Evolutionary conservation across 2,113 vertebrate species (phyloP).

Genomic region (Rattus rattus): DNA sequence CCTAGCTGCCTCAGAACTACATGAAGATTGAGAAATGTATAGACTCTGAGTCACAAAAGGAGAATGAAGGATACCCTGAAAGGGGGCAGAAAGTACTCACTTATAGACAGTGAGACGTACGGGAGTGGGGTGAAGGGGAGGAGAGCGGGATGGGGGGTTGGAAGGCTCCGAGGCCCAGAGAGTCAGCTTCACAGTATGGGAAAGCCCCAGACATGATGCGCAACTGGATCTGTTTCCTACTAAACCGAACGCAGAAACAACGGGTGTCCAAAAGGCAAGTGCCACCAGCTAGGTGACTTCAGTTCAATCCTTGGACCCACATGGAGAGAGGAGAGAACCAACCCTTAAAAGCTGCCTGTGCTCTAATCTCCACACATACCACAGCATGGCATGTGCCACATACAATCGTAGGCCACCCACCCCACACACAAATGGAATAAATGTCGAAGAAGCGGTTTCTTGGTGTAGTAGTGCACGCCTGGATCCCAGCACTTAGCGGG

Average conservation of each 20-base stretch:
- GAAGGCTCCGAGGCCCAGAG: neutral
- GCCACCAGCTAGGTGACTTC: no score
- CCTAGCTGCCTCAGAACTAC: neutral
- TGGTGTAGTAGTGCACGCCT: neutral
- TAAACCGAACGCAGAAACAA: neutral
- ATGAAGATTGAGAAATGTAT: neutral
- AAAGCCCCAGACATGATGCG: neutral
- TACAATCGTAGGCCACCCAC: neutral
- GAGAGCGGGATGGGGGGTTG: accelerated
- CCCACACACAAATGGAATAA: neutral
- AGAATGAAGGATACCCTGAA: neutral
- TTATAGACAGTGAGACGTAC: neutral
- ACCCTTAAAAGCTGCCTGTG: neutral
- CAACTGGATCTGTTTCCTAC: neutral
- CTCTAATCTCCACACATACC: neutral
- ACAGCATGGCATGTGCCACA: accelerated
- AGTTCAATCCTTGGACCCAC: neutral
- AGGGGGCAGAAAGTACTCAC: neutral
- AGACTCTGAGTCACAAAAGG: neutral
- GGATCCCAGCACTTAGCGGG: neutral
- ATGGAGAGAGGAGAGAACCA: neutral
- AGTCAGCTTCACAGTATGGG: neutral
- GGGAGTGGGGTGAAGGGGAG: neutral
- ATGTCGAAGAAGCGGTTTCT: neutral
- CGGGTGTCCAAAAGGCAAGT: no score